Base-by-base conservation (phyloP, 1,140 invertebrate genomes). In the Anadara kagoshimensis region DNA sequence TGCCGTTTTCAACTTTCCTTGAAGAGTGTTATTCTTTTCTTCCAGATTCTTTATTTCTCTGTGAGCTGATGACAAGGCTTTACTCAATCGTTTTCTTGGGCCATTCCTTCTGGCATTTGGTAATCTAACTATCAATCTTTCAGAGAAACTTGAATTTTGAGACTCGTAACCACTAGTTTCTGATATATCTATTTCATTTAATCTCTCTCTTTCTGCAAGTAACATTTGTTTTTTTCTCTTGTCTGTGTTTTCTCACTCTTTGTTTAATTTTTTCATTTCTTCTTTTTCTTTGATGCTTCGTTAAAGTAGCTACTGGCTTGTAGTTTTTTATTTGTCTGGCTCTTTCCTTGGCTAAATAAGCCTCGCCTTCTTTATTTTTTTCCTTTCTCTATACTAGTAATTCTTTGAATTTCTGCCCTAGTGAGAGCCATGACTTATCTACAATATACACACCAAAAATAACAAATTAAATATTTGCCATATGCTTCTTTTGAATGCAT, bases 1-100 rank as follows among this genome's bases (percentile, higher is more conserved):
- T 41, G 45, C 63, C 45, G 59, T 70, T 43, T 70, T 70, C 11
- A 70, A 20, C 41, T 56, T 70, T 36, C 24, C 63, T 44, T 43
- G 36, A 14, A 64, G n/a, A 22, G 41, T 18, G 18, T 51, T 22
- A 45, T 63, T 70, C 22, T 63, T 49, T 43, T 36, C 22, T 44
- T 53, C 43, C 10, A 70, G 14, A 36, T 70, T 62, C 47, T 70
- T 62, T 1, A 63, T 59, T 16, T 41, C 54, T 26, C 47, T 43
- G 14, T 63, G 43, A 4, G 68, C 47, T 24, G 43, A 11, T n/a
- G 59, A 70, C 22, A 70, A 54, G 1, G 68, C 51, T n/a, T 44
- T 70, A 22, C 47, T 63, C 11, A 70, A 12, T 8, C 36, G 22
- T 49, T 70, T 70, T 4, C 47, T 59, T 70, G 68, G 68, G 43